phyloP scores from a whole-genome alignment of 2,113 vertebrate genomes.

The Brienomyrus brachyistius region DNA sequence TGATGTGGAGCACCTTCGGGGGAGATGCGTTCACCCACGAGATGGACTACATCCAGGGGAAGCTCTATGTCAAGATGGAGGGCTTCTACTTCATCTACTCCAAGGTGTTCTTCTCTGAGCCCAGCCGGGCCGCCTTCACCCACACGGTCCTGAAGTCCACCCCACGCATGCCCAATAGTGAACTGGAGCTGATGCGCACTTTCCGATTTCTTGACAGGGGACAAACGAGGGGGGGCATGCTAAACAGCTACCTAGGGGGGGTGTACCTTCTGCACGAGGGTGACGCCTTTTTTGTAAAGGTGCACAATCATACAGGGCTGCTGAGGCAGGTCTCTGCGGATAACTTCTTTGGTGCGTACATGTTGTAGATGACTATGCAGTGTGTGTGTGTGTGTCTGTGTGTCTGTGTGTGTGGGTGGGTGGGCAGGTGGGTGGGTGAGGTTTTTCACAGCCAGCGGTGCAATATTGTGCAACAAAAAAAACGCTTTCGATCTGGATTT shows the following conservation, averaged over 20 bases:
- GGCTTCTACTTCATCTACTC: conserved; percentile 76
- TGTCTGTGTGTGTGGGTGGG: not conserved
- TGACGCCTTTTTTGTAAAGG: conserved; percentile 60
- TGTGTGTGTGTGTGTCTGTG: not conserved
- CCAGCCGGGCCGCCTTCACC: too few species aligned
- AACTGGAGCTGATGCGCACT: too few species aligned
- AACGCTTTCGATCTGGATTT: not conserved
- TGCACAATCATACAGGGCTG: conserved; percentile 41
- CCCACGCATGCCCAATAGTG: too few species aligned
- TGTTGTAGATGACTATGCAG: conserved; percentile 54
- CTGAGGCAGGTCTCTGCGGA: conserved; percentile 21
- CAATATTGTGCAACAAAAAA: not conserved
- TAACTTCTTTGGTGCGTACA: conserved; percentile 70
- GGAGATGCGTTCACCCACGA: conserved; percentile 49
- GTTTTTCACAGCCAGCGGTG: not conserved
- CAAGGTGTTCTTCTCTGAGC: conserved; percentile 64
- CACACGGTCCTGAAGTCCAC: too few species aligned
- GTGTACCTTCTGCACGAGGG: too few species aligned
- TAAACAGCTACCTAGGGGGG: too few species aligned
- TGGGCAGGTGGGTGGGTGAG: not conserved
- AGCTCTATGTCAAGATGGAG: conserved; percentile 48
- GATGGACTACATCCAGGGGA: conserved; percentile 49
- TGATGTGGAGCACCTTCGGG: conserved; percentile 55
- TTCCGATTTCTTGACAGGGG: too few species aligned
- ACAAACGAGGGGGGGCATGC: too few species aligned